Evolutionary conservation across 2,113 vertebrate genomes (phyloP).

Genomic region (Dipodomys spectabilis): DNA sequence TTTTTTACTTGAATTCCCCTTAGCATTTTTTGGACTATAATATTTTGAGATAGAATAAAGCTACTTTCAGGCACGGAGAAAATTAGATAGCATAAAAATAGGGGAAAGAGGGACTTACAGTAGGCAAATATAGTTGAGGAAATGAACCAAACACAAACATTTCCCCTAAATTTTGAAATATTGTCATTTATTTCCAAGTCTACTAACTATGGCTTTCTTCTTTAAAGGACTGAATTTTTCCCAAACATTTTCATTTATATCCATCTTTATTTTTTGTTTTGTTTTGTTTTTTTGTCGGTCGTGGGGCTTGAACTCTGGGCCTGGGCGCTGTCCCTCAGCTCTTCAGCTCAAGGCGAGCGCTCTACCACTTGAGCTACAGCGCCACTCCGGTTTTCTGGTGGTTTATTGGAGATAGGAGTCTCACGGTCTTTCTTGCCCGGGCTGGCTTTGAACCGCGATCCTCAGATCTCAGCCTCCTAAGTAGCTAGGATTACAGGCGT

Average conservation of each 20-base stretch:
- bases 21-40: constrained; percentile 76
- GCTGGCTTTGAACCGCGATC: too few species aligned
- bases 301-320: too few species aligned
- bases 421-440: too few species aligned
- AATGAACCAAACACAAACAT: constrained; percentile 61
- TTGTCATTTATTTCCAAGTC: constrained; percentile 63
- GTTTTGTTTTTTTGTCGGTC: too few species aligned
- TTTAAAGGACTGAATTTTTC: neutral
- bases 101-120: neutral
- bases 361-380: too few species aligned
- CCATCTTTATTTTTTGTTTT: too few species aligned
- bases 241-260: constrained; percentile 43
- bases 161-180: constrained; percentile 77
- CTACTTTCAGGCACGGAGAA: constrained; percentile 79
- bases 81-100: constrained; percentile 67
- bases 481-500: too few species aligned
- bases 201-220: constrained; percentile 46
- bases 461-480: too few species aligned
- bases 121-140: neutral
- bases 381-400: too few species aligned
- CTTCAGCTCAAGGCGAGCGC: too few species aligned
- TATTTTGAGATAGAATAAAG: constrained; percentile 82
- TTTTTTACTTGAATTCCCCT: constrained; percentile 82
- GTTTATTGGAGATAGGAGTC: too few species aligned
- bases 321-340: too few species aligned